Evolutionary conservation across 1,140 invertebrate species (phyloP), one percentile per base, ranked within the genome.

Genomic region (Copidosoma floridanum): DNA sequence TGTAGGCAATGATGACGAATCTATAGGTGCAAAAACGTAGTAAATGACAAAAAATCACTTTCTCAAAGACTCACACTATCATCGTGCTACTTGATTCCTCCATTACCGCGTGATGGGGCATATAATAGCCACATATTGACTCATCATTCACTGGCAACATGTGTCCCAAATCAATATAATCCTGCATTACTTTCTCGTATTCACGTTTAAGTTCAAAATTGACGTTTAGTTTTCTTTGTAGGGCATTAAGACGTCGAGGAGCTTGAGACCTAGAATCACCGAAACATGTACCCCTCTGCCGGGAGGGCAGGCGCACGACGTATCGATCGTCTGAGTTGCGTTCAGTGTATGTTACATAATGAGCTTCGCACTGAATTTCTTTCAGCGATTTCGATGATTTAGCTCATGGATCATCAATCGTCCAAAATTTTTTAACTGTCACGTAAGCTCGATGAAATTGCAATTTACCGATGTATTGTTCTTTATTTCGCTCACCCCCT

Each of bases 41-140:
- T 50, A 50, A n/a, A 23, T 26, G 27, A 23, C 7, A 7, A 50
- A 50, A 50, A 14, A 50, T 21, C 75, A 62, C n/a, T n/a, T n/a
- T n/a, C n/a, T n/a, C n/a, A n/a, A n/a, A n/a, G n/a, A n/a, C n/a
- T n/a, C 71, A 65, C 10, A 73, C 26, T 35, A 68, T 68, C 3
- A 71, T 77, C 0, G 75, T 72, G 1, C 40, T 51, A 11, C 66
- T 69, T 4, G 68, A 64, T 18, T 67, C 63, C 26, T 70, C 69
- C 5, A 77, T 26, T 0, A 82, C 74, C 6, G 67, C 61, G 44
- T 81, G 79, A 67, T 82, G 81, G 3, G 80, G 77, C 11, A 82
- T 46, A 66, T 78, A 79, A 55, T 37, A 63, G 2, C 61, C 61
- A 2, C 21, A 12, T 1, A 20, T n/a, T 18, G 16, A 1, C 7